Evolutionary conservation across 2,888 invertebrate species (phyloP), one percentile per base, ranked within the genome.

Genomic region (Pyralis farinalis): DNA sequence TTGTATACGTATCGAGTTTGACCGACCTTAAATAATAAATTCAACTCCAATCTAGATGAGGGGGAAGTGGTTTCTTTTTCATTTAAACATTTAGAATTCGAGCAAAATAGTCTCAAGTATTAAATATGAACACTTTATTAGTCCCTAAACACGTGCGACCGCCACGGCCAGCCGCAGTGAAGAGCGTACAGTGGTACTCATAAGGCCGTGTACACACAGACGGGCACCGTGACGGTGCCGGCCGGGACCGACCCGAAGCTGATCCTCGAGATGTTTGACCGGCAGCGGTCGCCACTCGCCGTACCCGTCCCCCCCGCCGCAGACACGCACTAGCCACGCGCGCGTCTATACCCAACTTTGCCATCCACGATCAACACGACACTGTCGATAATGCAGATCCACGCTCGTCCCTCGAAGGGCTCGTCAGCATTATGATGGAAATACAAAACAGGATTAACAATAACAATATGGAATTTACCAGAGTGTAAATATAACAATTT

Each of bases 251-350:
- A 90, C 71, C 90, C 90, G 59, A 90, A 90, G 77, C 82, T 87
- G 61, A 90, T 90, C 59, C 80, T 90, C 54, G 89, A 89, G 81
- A 89, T 90, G 89, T 90, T 89, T 81, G 90, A 90, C 77, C 81
- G 88, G 10, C 87, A 85, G 49, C 77, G 90, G 32, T 63, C 79
- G 43, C 86, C 88, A 38, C 80, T 90, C 44, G 41, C 71, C 54
- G 82, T 79, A 43, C 89, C 90, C 41, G 73, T 81, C 45, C 80
- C 84, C 41, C 77, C 63, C 42, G 57, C 53, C 53, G 59, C 76
- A 41, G 75, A 77, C 37, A 63, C 73, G 28, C 65, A 75, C 54
- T 70, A 63, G 37, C 28, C 20, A 7, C 40, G 40, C 44, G 39
- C 27, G 10, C 12, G 22, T n/a, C n/a, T n/a, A 25, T 12, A 12